Conservation (phyloP, 2,888 invertebrate genomes). For the Antheraea assamensis region DNA sequence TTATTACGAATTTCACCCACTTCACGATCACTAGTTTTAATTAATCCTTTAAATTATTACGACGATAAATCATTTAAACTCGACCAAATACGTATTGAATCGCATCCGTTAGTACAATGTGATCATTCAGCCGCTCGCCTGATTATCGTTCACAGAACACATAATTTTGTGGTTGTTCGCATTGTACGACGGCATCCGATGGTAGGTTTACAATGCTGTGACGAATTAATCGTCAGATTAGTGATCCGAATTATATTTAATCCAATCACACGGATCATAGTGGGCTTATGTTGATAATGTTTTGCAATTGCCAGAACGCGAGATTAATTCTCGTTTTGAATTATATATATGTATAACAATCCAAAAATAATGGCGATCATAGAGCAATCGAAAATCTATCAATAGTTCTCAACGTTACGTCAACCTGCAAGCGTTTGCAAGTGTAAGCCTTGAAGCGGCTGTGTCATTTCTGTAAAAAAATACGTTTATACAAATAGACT, state of each 20-base stretch:
- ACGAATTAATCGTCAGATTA: constrained; percentile 60
- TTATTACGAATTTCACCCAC: too few relatives aligned
- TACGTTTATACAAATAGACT: too few relatives aligned
- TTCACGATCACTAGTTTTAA: too few relatives aligned
- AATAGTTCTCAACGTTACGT: too few relatives aligned
- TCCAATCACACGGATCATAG: constrained; percentile 21
- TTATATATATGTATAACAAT: too few relatives aligned
- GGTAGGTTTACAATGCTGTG: constrained; percentile 36
- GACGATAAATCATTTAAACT: constrained; percentile 1
- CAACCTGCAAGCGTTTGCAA: too few relatives aligned
- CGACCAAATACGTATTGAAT: constrained; percentile 41
- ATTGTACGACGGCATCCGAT: constrained; percentile 31
- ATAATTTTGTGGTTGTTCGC: constrained; percentile 64
- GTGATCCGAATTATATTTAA: constrained; percentile 43
- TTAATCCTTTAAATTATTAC: neutral
- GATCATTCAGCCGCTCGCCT: constrained; percentile 53
- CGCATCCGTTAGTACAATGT: constrained; percentile 44
- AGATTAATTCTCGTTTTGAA: neutral
- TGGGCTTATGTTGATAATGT: neutral
- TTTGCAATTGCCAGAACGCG: neutral
- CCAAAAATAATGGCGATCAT: too few relatives aligned
- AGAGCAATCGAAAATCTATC: too few relatives aligned
- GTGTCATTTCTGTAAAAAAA: too few relatives aligned
- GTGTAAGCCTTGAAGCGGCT: too few relatives aligned
- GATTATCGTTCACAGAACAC: constrained; percentile 62